phyloP scores from a whole-genome alignment of 2,797 vertebrate genomes.

The Sebastes jordani region DNA sequence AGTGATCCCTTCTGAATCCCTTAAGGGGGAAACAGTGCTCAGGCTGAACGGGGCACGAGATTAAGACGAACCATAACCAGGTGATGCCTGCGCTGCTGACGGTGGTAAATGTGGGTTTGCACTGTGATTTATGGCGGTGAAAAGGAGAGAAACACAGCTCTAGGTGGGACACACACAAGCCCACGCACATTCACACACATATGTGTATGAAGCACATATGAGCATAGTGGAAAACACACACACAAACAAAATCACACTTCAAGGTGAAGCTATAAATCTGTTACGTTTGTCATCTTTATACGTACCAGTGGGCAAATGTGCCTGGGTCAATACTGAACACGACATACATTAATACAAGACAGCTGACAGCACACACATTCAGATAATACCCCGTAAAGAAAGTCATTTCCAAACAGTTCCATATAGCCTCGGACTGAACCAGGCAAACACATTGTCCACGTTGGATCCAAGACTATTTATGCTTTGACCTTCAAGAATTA shows the following conservation, averaged over 20 bases:
- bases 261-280: conserved; percentile 23
- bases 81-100: conserved; percentile 34
- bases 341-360: conserved; percentile 32
- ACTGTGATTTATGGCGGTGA: conserved; percentile 48
- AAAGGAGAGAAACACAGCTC: conserved; percentile 25
- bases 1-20: conserved; percentile 21
- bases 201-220: not conserved
- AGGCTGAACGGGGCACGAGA: conserved; percentile 26
- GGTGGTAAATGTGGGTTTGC: conserved; percentile 45
- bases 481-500: conserved; percentile 70
- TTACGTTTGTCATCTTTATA: not conserved
- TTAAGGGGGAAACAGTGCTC: conserved; percentile 24
- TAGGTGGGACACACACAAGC: conserved; percentile 21
- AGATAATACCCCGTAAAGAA: conserved; percentile 32
- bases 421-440: conserved; percentile 12
- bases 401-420: conserved; percentile 24
- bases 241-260: not conserved
- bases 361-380: conserved; percentile 34
- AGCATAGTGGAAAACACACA: not conserved
- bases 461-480: conserved; percentile 51
- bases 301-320: conserved; percentile 3
- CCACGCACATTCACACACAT: not conserved
- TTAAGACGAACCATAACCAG: conserved; percentile 39
- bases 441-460: conserved; percentile 36
- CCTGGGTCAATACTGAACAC: conserved; percentile 17